phyloP scores from a whole-genome alignment of 2,113 vertebrate genomes.

The Gulo gulo region DNA sequence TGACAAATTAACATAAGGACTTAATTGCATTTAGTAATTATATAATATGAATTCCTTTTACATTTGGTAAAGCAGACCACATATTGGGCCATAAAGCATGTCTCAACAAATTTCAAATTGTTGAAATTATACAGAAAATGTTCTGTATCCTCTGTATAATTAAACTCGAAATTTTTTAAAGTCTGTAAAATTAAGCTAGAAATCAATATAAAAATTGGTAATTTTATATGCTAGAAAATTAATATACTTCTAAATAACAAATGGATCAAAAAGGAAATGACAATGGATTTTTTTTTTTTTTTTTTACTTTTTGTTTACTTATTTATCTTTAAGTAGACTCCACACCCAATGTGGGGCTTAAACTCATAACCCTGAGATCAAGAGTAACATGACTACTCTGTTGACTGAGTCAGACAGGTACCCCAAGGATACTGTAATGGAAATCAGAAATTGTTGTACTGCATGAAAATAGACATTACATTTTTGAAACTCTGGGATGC shows the following conservation, averaged over 20 bases:
- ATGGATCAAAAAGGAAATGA: background rate
- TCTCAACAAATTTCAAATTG: background rate
- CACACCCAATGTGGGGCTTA: background rate
- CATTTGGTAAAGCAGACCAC: background rate
- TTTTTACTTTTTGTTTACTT: background rate
- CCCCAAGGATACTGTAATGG: background rate
- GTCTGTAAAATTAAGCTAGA: background rate
- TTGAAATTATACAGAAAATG: background rate
- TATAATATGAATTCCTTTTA: background rate
- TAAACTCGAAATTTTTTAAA: background rate
- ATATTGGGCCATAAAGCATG: background rate
- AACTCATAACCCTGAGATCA: background rate
- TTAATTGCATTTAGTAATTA: background rate
- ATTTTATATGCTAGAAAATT: background rate
- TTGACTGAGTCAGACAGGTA: background rate
- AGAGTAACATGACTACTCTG: background rate
- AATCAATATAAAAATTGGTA: background rate
- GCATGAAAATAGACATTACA: background rate
- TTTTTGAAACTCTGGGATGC: background rate
- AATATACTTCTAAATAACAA: background rate
- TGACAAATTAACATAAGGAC: background rate
- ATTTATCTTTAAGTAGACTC: background rate
- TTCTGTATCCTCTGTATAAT: background rate
- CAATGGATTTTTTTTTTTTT: background rate
- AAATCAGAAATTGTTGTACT: background rate